A percentile compares a stretch with the other conserved stretches of the same genome.
Evolutionary conservation across 2,797 vertebrate genomes (phyloP).

Genomic region (Tangara arthus): DNA sequence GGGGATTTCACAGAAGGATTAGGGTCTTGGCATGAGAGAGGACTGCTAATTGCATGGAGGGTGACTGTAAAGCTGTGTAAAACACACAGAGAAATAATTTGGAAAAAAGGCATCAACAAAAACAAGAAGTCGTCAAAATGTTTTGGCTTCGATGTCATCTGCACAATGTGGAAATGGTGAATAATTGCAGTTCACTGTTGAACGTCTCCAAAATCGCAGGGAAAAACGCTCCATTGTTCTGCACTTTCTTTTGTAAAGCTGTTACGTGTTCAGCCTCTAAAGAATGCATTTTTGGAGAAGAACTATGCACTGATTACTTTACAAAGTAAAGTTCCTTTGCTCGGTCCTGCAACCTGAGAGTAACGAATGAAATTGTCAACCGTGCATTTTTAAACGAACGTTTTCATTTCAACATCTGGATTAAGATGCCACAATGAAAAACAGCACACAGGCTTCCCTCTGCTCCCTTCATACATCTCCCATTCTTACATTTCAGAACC

Average conservation of each 20-base stretch:
- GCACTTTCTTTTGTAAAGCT: neutral
- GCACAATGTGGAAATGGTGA: neutral
- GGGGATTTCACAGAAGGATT: neutral
- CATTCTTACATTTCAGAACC: constrained; percentile 34
- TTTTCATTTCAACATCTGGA: constrained; percentile 59
- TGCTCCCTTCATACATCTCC: neutral
- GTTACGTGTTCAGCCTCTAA: neutral
- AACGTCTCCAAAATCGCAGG: neutral
- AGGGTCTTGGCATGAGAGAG: neutral
- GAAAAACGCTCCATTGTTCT: neutral
- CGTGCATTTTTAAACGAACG: neutral
- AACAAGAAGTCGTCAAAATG: neutral
- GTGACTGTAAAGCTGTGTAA: neutral
- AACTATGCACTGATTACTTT: neutral
- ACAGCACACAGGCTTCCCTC: constrained; percentile 4
- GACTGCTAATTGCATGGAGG: neutral
- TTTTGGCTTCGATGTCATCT: neutral
- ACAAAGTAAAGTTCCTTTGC: neutral
- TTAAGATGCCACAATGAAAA: constrained; percentile 64
- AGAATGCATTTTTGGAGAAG: neutral
- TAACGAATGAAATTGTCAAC: constrained; percentile 39
- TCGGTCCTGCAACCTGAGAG: constrained; percentile 17
- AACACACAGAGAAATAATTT: neutral
- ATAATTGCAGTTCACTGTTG: neutral
- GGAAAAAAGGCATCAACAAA: neutral